Evolutionary conservation across 2,888 invertebrate species (phyloP), one percentile per base, ranked within the genome.

Genomic region (Sminthurinus aureus): DNA sequence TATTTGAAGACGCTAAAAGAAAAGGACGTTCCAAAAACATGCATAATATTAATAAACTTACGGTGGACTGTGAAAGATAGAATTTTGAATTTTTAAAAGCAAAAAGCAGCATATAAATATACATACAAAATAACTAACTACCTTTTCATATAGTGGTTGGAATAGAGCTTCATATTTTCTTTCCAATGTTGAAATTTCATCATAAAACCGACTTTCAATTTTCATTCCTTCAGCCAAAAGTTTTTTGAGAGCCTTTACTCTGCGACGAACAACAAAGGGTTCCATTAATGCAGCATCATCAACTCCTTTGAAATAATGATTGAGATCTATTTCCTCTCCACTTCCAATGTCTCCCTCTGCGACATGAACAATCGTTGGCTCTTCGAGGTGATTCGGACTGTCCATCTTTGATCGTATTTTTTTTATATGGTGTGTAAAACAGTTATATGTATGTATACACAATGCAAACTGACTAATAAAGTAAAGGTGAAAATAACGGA

Each of bases 211-310:
- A 26, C 82, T 26, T 20, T 82, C 82, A 22, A 82, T 82, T 69
- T 73, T 22, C 82, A 82, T 82, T 0, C 82, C 76, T 22, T 75
- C 22, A 20, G 82, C 38, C 20, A 82, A 26, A 8, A 82, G 24
- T 18, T 76, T 82, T 24, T 82, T 82, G 6, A 82, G 52, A 0
- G 82, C 82, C 51, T 82, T 82, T 12, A 82, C 69, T 50, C 82
- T 51, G 0, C 76, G 75, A n/a, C 82, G 52, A 9, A 82, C 58
- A 12, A 12, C 9, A 26, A 26, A 20, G 9, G 82, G 82, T 50
- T 82, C 82, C 24, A 58, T 74, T 74, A 81, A 74, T 0, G 73
- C 11, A 52, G 13, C 9, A 22, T 81, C 81, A 20, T 73, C 74
- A 13, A 18, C 64, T 11, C 26, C n/a, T 22, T 81, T 81, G 22